A percentile compares a stretch with the other conserved stretches of the same genome.
Evolutionary conservation across 1,140 invertebrate genomes (phyloP).

Genomic region (Ephestia elutella): DNA sequence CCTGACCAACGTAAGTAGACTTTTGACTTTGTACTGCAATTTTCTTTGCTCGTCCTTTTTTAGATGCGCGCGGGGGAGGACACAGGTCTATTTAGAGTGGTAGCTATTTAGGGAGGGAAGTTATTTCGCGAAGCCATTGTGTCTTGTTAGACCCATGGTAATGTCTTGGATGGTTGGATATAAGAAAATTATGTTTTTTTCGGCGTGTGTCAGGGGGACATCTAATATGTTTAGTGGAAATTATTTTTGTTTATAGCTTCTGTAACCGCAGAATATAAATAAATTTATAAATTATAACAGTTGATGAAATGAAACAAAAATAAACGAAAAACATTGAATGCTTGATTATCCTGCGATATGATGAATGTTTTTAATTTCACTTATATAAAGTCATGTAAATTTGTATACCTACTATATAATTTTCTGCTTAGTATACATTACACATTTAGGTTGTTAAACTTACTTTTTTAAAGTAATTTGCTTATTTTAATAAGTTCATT

Average conservation of each 20-base stretch:
- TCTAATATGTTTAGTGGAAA: background rate
- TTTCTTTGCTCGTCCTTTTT: constrained; percentile 2
- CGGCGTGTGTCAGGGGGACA: constrained; percentile 22
- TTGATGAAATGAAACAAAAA: no score
- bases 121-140: constrained; percentile 62
- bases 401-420: no score
- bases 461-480: no score
- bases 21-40: constrained; percentile 32
- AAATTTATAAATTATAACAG: no score
- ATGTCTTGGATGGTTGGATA: constrained; percentile 67
- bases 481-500: no score
- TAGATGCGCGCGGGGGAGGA: constrained; percentile 9
- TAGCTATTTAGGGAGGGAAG: constrained; percentile 42
- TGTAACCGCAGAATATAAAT: constrained; percentile 1
- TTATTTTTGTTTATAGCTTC: constrained; percentile 3
- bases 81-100: constrained; percentile 38
- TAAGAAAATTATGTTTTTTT: constrained; percentile 69
- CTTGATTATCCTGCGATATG: no score
- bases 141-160: constrained; percentile 65
- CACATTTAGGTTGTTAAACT: no score
- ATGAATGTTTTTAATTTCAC: no score
- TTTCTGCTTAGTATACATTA: no score
- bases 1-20: constrained; percentile 35
- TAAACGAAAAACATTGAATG: no score
- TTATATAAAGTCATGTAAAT: no score